phyloP scores from a whole-genome alignment of 92 coral and sea anemone species.

The Porites divaricata region DNA sequence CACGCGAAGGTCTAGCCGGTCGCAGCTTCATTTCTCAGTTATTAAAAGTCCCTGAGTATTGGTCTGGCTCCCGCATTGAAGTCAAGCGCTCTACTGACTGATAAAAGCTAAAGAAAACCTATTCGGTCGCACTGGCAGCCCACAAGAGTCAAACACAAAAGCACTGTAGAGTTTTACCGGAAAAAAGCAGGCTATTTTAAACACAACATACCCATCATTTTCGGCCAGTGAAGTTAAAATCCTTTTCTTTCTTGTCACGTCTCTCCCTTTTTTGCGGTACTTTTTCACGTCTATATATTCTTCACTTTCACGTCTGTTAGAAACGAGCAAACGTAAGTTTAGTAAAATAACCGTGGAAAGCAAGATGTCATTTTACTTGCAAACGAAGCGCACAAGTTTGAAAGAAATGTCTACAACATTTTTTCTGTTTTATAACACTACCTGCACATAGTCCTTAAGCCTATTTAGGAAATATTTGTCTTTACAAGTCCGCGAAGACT shows the following conservation, averaged over 20 bases:
- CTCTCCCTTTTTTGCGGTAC: conserved; percentile 75
- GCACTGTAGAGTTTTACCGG: neutral
- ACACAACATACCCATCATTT: conserved; percentile 41
- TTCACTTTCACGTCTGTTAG: conserved; percentile 75
- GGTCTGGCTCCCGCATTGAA: too few relatives aligned
- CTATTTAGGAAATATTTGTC: neutral
- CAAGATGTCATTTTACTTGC: too few relatives aligned
- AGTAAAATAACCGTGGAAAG: too few relatives aligned
- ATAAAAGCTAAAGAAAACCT: too few relatives aligned
- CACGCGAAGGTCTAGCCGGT: too few relatives aligned
- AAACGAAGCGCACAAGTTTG: too few relatives aligned
- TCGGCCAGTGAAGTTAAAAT: conserved; percentile 72
- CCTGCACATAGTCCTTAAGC: neutral
- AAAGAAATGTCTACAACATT: too few relatives aligned
- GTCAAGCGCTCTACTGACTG: too few relatives aligned
- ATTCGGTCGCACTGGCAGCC: neutral
- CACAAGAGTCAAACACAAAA: neutral
- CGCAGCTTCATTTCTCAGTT: too few relatives aligned
- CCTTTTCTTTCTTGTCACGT: conserved; percentile 63
- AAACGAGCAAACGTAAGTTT: neutral
- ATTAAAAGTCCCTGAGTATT: too few relatives aligned
- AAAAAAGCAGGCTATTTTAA: neutral
- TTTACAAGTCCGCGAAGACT: neutral
- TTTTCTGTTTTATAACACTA: too few relatives aligned
- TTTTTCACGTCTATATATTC: conserved; percentile 82